Base-by-base conservation (phyloP, 2,888 invertebrate genomes). In the Lingula anatina region DNA sequence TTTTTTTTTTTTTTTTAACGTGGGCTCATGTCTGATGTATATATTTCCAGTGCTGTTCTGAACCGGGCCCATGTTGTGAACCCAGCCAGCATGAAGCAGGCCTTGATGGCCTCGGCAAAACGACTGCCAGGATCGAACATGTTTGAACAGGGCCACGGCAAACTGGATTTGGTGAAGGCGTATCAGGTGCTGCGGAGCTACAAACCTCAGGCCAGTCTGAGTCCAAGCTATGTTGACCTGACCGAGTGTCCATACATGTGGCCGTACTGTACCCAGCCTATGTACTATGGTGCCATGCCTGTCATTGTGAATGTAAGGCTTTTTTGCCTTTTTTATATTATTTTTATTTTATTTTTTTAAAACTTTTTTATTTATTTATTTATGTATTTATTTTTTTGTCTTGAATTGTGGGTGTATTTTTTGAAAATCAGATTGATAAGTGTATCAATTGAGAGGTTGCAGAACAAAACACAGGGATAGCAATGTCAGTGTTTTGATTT, bases 171-270 rank as follows among this genome's bases (percentile, higher is more conserved):
- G 44, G 81, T 93, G 46, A 87, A 87, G 69, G 94, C 95, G 37
- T 91, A 88, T 77, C 87, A 90, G 54, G 68, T 78, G 1, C 68
- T 82, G 18, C 69, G 73, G 24, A 82, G 86, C 82, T 86, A 86
- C 71, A 82, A 82, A 64, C 86, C 86, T n/a, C 85, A 85, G 73
- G 84, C 83, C 49, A 81, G 73, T 82, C 84, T 79, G 75, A 73
- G 75, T 56, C 83, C 81, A 0, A 86, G 89, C 60, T 94, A 94
- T 75, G 84, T 97, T 59, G 96, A 96, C 76, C 82, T 94, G 57
- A 92, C 90, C 0, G 94, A 95, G 71, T 91, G 91, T 66, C 92
- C 91, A 60, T 97, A 95, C 77, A 94, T 95, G 93, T 97, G 95
- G 95, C 96, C 96, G 0, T 96, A 95, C 68, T 96, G 94, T 75